These are phyloP conservation scores for Cyaniris semiargus DNA, from an alignment of 2,888 invertebrate species.

Conservation along the genomic window DNA sequence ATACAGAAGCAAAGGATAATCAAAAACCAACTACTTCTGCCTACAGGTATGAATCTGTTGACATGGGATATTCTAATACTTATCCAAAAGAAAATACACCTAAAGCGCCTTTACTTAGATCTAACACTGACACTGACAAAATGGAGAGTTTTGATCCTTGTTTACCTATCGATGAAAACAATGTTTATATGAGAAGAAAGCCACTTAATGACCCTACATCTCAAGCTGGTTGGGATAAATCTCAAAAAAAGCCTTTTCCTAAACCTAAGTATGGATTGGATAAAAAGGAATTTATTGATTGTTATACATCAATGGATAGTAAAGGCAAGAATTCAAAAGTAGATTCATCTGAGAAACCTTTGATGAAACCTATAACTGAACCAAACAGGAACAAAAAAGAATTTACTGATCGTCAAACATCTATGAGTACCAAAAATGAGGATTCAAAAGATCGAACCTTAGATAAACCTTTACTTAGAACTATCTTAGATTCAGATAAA, in stretches of 20 bases:
- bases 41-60: slow-evolving; percentile 23
- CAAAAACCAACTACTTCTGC: not conserved
- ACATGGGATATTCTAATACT: slow-evolving; percentile 48
- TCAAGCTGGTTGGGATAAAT: not conserved
- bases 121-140: slow-evolving; percentile 55
- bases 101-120: slow-evolving; percentile 52
- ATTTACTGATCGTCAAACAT: not conserved
- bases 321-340: not conserved
- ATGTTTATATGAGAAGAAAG: not conserved
- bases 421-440: not conserved
- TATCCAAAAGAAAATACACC: slow-evolving; percentile 54
- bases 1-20: not conserved
- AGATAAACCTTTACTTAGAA: not conserved
- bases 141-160: slow-evolving; percentile 40
- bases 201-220: not conserved
- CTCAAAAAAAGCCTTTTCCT: not conserved
- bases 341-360: not conserved
- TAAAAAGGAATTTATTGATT: not conserved
- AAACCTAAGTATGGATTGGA: not conserved
- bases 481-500: not conserved
- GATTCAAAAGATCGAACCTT: not conserved
- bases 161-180: not conserved
- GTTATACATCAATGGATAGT: not conserved
- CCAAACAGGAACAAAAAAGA: not conserved
- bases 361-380: not conserved